A percentile compares a stretch with the other conserved stretches of the same genome.
Conservation (phyloP, 1,140 invertebrate genomes). For the Neomicropteryx cornuta region DNA sequence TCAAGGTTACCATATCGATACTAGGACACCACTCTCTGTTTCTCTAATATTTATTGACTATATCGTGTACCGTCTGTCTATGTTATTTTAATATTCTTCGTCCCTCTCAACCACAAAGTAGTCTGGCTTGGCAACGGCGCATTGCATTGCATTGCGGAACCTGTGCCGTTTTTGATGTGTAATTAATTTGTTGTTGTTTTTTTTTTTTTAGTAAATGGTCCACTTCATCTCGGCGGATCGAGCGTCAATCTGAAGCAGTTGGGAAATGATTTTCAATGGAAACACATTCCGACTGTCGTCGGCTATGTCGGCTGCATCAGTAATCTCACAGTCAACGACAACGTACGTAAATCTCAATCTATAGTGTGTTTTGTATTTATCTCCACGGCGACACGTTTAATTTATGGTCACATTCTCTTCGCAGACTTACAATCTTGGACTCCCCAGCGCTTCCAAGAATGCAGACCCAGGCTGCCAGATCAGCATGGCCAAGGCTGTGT, state of each 20-base stretch:
- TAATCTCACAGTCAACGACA: conserved; percentile 71
- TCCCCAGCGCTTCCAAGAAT: conserved; percentile 54
- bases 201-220: conserved; percentile 57
- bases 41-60: no score
- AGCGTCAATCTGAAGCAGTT: conserved; percentile 49
- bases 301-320: conserved; percentile 78
- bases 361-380: conserved; percentile 7
- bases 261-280: conserved; percentile 48
- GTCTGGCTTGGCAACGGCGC: no score
- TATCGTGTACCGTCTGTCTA: no score
- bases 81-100: no score
- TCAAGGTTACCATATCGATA: no score
- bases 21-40: no score
- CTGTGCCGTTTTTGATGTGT: no score
- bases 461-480: conserved; percentile 57
- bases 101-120: no score
- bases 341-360: no score
- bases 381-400: no score
- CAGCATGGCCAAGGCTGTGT: conserved; percentile 57
- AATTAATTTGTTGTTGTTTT: conserved; percentile 5
- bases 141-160: no score
- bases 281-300: conserved; percentile 47
- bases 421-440: conserved; percentile 65
- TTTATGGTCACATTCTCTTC: no score
- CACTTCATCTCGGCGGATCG: conserved; percentile 77